These are phyloP conservation scores for Nixonia krombeini DNA, from an alignment of 1,140 invertebrate genomes.

Conservation along the genomic window DNA sequence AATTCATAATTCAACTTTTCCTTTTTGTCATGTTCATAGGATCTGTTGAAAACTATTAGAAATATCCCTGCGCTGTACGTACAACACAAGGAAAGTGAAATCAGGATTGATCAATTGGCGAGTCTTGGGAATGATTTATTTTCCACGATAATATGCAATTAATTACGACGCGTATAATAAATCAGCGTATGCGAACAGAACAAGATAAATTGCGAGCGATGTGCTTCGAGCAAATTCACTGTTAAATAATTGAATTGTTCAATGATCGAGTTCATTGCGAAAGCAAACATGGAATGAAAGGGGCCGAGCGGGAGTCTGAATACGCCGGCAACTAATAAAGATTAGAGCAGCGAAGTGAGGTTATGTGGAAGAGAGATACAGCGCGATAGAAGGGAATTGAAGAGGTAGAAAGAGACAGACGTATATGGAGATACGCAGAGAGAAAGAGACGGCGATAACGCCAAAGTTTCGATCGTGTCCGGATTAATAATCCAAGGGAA, in stretches of 20 bases:
- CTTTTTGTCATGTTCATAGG: no score
- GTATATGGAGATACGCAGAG: no score
- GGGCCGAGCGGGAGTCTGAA: not conserved
- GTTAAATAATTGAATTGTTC: not conserved
- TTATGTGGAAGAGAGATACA: no score
- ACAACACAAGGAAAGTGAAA: no score
- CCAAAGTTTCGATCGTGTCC: conserved; percentile 41
- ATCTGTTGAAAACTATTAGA: no score
- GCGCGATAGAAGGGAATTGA: conserved; percentile 1
- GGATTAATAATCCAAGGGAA: conserved; percentile 54
- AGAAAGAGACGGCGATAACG: not conserved
- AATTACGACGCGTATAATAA: no score
- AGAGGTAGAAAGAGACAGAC: no score
- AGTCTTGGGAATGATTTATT: no score
- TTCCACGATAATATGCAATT: no score
- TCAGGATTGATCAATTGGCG: no score
- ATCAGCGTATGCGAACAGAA: not conserved
- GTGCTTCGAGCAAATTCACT: not conserved
- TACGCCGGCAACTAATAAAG: conserved; percentile 15
- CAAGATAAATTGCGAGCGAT: not conserved
- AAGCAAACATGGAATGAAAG: conserved; percentile 4
- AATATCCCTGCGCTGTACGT: no score
- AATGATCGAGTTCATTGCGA: not conserved
- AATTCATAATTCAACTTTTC: no score
- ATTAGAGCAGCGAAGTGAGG: conserved; percentile 38